Conservation (phyloP, 2,113 vertebrate genomes). For the Equus przewalskii region DNA sequence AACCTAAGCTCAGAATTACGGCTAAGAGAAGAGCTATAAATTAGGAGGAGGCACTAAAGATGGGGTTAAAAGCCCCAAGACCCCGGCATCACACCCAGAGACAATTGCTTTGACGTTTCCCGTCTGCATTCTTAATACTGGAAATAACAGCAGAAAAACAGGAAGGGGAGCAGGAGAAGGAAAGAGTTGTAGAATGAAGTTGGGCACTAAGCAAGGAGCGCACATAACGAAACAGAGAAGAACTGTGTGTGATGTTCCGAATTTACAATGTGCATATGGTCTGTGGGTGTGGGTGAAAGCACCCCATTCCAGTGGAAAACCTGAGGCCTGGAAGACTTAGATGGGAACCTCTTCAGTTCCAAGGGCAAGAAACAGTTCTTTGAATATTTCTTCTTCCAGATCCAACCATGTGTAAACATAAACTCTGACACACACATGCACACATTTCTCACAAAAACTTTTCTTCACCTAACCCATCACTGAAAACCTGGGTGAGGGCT, state of each 20-base stretch:
- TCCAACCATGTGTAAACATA: not conserved
- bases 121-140: not conserved
- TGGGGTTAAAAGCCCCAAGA: not conserved
- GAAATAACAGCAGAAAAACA: not conserved
- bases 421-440: not conserved
- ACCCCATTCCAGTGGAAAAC: rapidly evolving
- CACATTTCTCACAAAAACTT: not conserved
- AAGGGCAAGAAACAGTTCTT: not conserved
- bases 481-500: not conserved
- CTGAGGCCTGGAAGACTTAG: not conserved
- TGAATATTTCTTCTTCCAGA: not conserved
- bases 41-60: not conserved
- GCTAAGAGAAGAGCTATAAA: not conserved
- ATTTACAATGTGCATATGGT: rapidly evolving
- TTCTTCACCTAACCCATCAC: not conserved
- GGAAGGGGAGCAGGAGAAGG: not conserved
- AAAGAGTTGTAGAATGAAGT: not conserved
- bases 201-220: not conserved
- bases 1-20: not conserved
- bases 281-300: rapidly evolving
- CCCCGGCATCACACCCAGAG: not conserved
- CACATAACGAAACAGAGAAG: not conserved
- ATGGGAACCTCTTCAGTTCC: not conserved
- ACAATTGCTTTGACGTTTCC: rapidly evolving
- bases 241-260: not conserved